Evolutionary conservation across 2,888 invertebrate species (phyloP), one percentile per base, ranked within the genome.

Genomic region (Trichogramma dendrolimi): DNA sequence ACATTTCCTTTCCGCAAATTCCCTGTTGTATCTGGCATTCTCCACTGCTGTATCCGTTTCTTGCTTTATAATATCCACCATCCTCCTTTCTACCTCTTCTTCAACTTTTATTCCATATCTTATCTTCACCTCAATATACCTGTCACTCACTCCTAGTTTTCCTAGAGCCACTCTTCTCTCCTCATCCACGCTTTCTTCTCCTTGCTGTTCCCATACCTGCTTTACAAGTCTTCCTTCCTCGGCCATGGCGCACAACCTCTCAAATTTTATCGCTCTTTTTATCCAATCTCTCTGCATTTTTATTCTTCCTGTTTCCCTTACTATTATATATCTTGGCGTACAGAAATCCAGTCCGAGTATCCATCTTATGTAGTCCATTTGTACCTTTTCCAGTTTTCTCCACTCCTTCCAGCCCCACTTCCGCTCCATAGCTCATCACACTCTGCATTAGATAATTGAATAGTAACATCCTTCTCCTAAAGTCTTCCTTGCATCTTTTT

Each of bases 401-500:
- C 44, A 53, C 10, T 59, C 64, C 44, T 56, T 51, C 62, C 62
- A 64, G 6, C 62, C 54, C 57, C 50, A 64, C 52, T 55, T 62
- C 62, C 8, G 48, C 48, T 10, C 56, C 53, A 47, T 64, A 64
- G 2, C 39, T 10, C 52, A 64, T 50, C 2, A 60, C 58, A 5
- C 60, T 56, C 7, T 46, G n/a, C n/a, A n/a, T n/a, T n/a, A n/a
- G n/a, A n/a, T 43, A 46, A 55, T 58, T 39, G 60, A 48, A 53
- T 55, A 64, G n/a, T 55, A 46, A 55, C 44, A 46, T 55, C 41
- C 65, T 62, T 53, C 63, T 63, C 10, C 27, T 44, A 43, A 62
- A 61, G 46, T 67, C 62, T 5, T 62, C 55, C 5, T 40, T 63
- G 4, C 61, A 58, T 40, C 40, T 43, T 7, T 48, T 61, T 56